Evolutionary conservation across 2,888 invertebrate genomes (phyloP), one percentile per base, ranked within the genome.

Genomic region (Acheta domesticus): DNA sequence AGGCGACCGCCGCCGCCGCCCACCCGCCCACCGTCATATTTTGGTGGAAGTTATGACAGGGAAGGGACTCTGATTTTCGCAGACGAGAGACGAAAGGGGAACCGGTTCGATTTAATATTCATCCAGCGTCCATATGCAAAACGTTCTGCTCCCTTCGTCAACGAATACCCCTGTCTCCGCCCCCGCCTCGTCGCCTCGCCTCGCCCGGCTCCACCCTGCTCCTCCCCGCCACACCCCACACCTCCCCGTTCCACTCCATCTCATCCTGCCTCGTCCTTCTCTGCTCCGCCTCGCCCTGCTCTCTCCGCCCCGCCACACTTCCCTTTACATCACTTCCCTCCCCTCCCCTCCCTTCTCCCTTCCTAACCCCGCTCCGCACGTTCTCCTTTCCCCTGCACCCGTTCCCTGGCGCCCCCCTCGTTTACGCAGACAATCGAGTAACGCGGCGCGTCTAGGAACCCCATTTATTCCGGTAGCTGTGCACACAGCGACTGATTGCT

Each of bases 41-140:
- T 62, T 62, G 16, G 62, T 62, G 62, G 62, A 62, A 62, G 62
- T 62, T 62, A 62, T 62, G 62, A 62, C 62, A 62, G 62, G 62
- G 62, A 62, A 8, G 16, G 73, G 11, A 78, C 48, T 50, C 49
- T n/a, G 14, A 16, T 73, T 19, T 78, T 36, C 75, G 48, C 74
- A 49, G n/a, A 20, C 49, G 49, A 49, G 23, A 21, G 77, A 50
- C 49, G 20, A 19, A 49, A 62, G 80, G 74, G 74, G 77, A 49
- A 75, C 80, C 8, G 62, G n/a, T 62, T 62, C 62, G 62, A 62
- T 80, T 81, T 81, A 81, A 81, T 81, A 81, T 81, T 81, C 81
- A 81, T 81, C 81, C 80, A 77, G 77, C 81, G 81, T 81, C 81
- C 81, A 81, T 80, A 81, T 81, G 81, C 81, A 81, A 81, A 81